A percentile compares a stretch with the other conserved stretches of the same genome.
Conservation (phyloP, 2,113 vertebrate genomes). For the Puffinus mauretanicus region DNA sequence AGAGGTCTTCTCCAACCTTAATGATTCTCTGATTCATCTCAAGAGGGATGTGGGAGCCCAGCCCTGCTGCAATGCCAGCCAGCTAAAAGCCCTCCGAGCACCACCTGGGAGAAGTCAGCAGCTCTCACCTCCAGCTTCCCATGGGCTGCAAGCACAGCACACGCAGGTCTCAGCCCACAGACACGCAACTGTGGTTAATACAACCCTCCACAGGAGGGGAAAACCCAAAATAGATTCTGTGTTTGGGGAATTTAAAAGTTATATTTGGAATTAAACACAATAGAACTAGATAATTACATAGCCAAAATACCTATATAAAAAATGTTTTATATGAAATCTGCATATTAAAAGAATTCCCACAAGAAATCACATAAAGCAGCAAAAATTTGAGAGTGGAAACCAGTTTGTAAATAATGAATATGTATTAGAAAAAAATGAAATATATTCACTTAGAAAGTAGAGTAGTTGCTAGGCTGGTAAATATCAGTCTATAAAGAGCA, state of each 20-base stretch:
- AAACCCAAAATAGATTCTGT: not conserved
- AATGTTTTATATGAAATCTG: conserved; percentile 40
- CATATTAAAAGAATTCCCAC: conserved; percentile 31
- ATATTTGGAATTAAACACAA: conserved; percentile 61
- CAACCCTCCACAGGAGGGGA: not conserved
- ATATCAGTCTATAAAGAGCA: conserved; percentile 62
- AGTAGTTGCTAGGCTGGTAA: conserved; percentile 62
- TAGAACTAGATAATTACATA: conserved; percentile 33
- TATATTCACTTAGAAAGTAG: conserved; percentile 55
- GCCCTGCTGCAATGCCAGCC: not conserved
- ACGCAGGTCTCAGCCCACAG: not conserved
- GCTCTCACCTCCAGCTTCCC: not conserved
- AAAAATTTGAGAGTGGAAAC: conserved; percentile 58
- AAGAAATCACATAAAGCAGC: conserved; percentile 44
- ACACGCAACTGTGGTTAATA: rapidly evolving
- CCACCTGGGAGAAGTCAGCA: rapidly evolving
- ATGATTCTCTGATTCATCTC: too few relatives aligned
- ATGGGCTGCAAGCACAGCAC: not conserved
- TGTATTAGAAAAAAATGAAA: conserved; percentile 57
- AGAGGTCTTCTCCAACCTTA: too few relatives aligned
- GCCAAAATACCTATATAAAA: not conserved
- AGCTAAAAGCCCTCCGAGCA: not conserved
- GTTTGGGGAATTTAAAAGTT: conserved; percentile 26
- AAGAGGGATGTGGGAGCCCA: not conserved
- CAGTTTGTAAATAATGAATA: conserved; percentile 69